A percentile compares a stretch with the other conserved stretches of the same genome.
Evolutionary conservation across 2,113 vertebrate genomes (phyloP).

Genomic region (Corydoras sp.): DNA sequence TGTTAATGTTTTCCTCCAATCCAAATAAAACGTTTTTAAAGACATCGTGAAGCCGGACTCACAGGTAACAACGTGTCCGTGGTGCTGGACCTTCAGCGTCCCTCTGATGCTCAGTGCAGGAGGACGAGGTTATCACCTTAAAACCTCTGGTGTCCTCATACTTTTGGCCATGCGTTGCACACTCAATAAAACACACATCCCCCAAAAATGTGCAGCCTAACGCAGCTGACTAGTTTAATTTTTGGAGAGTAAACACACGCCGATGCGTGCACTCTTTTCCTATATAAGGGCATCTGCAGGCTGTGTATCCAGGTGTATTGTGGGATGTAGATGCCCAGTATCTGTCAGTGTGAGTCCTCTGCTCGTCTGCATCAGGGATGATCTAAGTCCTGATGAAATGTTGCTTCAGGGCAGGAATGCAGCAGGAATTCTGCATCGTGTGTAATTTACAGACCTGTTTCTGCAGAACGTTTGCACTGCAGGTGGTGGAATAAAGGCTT

Average conservation of each 20-base stretch:
- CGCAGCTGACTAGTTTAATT: neutral
- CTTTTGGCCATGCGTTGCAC: neutral
- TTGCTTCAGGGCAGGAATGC: conserved; percentile 26
- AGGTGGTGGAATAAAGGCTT: conserved; percentile 21
- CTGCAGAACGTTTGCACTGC: conserved; percentile 11
- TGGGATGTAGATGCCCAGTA: conserved; percentile 32
- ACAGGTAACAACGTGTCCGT: no score
- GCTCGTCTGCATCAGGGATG: conserved; percentile 27
- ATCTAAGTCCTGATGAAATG: conserved; percentile 38
- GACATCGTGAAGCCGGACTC: no score
- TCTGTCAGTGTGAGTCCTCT: conserved; percentile 25
- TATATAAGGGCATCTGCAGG: conserved; percentile 31
- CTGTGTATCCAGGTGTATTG: conserved; percentile 28
- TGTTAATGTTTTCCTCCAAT: no score
- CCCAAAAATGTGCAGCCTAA: neutral
- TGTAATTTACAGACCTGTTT: conserved; percentile 29
- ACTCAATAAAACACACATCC: neutral
- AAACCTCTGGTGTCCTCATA: neutral
- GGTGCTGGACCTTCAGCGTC: no score
- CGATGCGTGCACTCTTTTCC: conserved; percentile 2
- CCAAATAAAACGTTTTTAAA: no score
- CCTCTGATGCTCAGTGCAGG: no score
- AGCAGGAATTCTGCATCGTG: conserved; percentile 32
- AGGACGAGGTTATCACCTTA: neutral
- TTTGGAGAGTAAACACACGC: conserved; percentile 15